Evolutionary conservation across 2,888 invertebrate genomes (phyloP).

Genomic region (Cheilosia vulpina): DNA sequence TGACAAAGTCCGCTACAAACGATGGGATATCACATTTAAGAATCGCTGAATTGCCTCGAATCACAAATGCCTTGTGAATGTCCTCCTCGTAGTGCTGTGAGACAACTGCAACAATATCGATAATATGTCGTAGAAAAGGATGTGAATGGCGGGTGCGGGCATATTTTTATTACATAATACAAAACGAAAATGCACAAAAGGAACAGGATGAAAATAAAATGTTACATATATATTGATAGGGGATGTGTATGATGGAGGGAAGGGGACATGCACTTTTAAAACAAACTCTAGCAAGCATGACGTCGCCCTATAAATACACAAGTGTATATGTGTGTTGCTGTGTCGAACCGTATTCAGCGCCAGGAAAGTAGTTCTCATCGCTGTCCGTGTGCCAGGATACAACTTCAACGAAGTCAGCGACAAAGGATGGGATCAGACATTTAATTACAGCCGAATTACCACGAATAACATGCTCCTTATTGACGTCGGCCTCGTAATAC

Average conservation of each 20-base stretch:
- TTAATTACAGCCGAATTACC: conserved; percentile 94
- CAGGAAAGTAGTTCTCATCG: conserved; percentile 82
- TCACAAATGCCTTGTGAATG: conserved; percentile 96
- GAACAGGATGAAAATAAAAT: conserved; percentile 10
- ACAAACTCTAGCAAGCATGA: conserved; percentile 69
- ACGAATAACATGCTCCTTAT: conserved; percentile 95
- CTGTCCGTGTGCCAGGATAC: conserved; percentile 93
- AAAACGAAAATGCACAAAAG: conserved; percentile 24
- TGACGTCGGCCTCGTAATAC: conserved; percentile 95
- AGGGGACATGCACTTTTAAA: conserved; percentile 50
- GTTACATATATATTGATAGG: conserved; percentile 3
- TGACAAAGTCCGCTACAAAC: conserved; percentile 96
- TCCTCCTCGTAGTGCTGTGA: conserved; percentile 95
- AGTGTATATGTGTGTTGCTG: conserved; percentile 13
- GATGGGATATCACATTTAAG: conserved; percentile 95
- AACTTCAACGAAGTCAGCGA: conserved; percentile 95
- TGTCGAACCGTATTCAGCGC: conserved; percentile 83
- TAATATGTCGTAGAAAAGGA: conserved; percentile 37
- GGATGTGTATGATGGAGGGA: background rate
- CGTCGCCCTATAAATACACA: conserved; percentile 39
- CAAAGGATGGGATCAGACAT: conserved; percentile 96
- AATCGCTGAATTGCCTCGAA: conserved; percentile 94
- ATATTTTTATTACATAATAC: conserved; percentile 1
- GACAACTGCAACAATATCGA: conserved; percentile 87
- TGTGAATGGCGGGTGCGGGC: conserved; percentile 24